Evolutionary conservation across 2,888 invertebrate species (phyloP), one percentile per base, ranked within the genome.

Genomic region (Brachyopa scutellaris): DNA sequence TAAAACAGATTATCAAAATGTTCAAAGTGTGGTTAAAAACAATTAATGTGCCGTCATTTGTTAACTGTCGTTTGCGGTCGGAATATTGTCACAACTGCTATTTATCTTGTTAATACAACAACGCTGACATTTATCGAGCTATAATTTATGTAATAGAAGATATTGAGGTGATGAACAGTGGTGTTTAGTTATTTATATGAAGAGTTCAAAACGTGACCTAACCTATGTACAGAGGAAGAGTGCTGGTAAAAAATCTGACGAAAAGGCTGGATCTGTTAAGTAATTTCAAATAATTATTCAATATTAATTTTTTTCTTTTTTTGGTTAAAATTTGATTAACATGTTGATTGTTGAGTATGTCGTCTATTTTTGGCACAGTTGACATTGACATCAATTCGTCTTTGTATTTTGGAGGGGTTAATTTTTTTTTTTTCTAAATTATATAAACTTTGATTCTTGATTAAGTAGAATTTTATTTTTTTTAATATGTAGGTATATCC

Each of bases 191-290:
- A 7, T 49, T 64, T 72, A 42, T 66, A 82, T 82, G 82, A 82
- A 82, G 82, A 77, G 61, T 49, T 77, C 77, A 61, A 82, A 77
- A 66, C 69, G 66, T 40, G 70, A 61, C 31, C 57, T 29, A 6
- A 21, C 47, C 7, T 77, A 64, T 55, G 45, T 57, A 15, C 76
- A 82, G 38, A 70, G 40, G 64, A 82, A 66, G 23, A 61, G 23
- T 82, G 53, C 13, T 31, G 38, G 53, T 59, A 76, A 70, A 42
- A 82, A 66, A 21, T 38, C 70, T 47, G 76, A 38, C 33, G 36
- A 70, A 15, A 53, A 66, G 40, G 38, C 51, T 36, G 66, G 49
- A 80, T 74, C 69, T 38, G 33, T 64, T 45, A 82, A 82, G 82
- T 82, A 59, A 55, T 38, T 19, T 13, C 5, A 47, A 21, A 38